Conservation (phyloP, 2,888 invertebrate species). For the Apocheima hispidaria region DNA sequence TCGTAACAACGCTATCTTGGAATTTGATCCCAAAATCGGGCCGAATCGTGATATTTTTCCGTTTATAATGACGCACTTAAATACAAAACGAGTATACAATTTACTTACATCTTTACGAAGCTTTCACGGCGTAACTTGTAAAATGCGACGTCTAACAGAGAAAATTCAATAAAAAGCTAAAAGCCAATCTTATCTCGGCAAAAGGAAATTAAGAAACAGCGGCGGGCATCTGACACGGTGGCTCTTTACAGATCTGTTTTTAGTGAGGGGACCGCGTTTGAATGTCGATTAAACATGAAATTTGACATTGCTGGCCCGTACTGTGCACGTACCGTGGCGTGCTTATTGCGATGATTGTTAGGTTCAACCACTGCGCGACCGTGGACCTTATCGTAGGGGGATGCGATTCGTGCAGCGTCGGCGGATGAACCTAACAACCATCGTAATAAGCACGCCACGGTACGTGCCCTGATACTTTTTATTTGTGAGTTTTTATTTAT, state of each 20-base stretch:
- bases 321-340: no score
- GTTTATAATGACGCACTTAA: constrained; percentile 1
- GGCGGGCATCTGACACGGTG: constrained; percentile 84
- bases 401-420: no score
- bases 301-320: background rate
- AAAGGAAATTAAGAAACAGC: constrained; percentile 86
- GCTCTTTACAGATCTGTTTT: constrained; percentile 78
- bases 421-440: no score
- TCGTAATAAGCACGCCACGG: no score
- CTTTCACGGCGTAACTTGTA: constrained; percentile 65
- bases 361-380: no score
- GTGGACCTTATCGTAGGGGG: no score
- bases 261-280: constrained; percentile 58
- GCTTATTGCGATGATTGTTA: no score
- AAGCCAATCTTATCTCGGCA: constrained; percentile 85
- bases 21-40: no score
- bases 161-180: constrained; percentile 87
- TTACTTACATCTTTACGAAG: constrained; percentile 33
- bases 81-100: constrained; percentile 19
- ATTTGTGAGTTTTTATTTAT: no score
- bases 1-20: no score
- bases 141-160: constrained; percentile 78
- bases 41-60: background rate
- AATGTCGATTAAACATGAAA: constrained; percentile 11
- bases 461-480: no score